phyloP scores from a whole-genome alignment of 2,113 vertebrate species.

The Maccullochella peelii region DNA sequence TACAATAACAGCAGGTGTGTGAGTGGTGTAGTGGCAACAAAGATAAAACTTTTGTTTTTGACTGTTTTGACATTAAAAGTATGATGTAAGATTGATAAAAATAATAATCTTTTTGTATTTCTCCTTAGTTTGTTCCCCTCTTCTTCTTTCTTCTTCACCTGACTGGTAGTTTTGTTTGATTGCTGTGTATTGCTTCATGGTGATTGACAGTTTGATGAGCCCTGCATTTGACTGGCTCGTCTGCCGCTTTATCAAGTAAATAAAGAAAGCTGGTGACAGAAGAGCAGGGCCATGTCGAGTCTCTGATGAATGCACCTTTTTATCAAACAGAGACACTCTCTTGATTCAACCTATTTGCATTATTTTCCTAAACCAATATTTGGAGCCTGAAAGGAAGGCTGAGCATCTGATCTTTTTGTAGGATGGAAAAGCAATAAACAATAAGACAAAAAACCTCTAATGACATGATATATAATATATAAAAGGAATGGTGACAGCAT shows the following conservation, averaged over 20 bases:
- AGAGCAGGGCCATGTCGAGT: conserved; percentile 12
- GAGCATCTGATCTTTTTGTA: not conserved
- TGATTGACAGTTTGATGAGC: conserved; percentile 56
- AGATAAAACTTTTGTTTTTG: conserved; percentile 30
- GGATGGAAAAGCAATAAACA: not conserved
- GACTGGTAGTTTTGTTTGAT: conserved; percentile 32
- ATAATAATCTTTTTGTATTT: conserved; percentile 37
- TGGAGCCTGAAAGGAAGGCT: not conserved
- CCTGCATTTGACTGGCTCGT: conserved; percentile 43
- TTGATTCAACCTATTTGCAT: conserved; percentile 10
- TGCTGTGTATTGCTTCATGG: conserved; percentile 40
- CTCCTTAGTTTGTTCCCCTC: conserved; percentile 1
- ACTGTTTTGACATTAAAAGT: conserved; percentile 24
- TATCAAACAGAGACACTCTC: not conserved
- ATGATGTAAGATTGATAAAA: conserved; percentile 33
- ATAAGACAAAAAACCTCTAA: not conserved
- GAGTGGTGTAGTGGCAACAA: conserved; percentile 9
- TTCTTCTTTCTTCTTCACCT: conserved; percentile 42
- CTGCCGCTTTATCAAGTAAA: conserved; percentile 47
- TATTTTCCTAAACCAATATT: conserved; percentile 25
- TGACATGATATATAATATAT: not conserved
- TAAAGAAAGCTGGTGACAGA: conserved; percentile 47
- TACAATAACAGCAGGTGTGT: conserved; percentile 24
- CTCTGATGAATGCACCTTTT: conserved; percentile 33
- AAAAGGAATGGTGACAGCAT: not conserved